Percentiles rank a stretch among this genome's conserved stretches.
These are phyloP conservation scores for Mycogona germanica DNA, from an alignment of 2,888 invertebrate species.

Conservation along the genomic window DNA sequence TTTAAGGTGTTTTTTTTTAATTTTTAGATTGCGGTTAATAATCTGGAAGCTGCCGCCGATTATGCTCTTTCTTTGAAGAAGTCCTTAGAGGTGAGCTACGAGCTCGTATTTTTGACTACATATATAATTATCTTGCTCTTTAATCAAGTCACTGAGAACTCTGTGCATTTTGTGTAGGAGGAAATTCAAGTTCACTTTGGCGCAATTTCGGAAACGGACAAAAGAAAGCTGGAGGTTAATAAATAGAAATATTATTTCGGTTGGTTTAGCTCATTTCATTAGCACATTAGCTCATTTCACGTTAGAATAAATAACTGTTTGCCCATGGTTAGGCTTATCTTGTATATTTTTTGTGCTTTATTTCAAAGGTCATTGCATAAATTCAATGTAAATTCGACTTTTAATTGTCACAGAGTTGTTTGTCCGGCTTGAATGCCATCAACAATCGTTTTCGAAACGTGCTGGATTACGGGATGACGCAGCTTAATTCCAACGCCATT, in stretches of 20 bases:
- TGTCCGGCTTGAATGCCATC: conserved; percentile 29
- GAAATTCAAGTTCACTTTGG: conserved; percentile 32
- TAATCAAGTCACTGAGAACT: neutral
- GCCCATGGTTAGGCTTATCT: neutral
- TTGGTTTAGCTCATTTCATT: too few relatives aligned
- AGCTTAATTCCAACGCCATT: conserved; percentile 62
- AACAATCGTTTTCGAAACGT: conserved; percentile 33
- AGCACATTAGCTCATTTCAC: too few relatives aligned
- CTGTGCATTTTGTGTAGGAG: conserved; percentile 27
- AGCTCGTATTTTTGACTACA: neutral
- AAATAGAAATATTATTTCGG: too few relatives aligned
- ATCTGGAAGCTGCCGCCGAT: conserved; percentile 81
- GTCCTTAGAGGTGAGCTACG: conserved; percentile 45
- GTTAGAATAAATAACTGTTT: neutral
- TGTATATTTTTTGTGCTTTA: neutral
- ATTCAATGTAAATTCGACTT: too few relatives aligned
- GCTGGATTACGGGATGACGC: conserved; percentile 66
- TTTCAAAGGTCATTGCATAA: too few relatives aligned
- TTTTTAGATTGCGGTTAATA: conserved; percentile 66
- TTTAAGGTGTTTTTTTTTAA: too few relatives aligned
- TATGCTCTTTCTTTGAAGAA: conserved; percentile 75
- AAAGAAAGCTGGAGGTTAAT: too few relatives aligned
- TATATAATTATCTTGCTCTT: neutral
- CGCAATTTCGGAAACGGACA: neutral
- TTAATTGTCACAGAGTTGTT: conserved; percentile 35